phyloP scores from a whole-genome alignment of 2,113 vertebrate species.

The Xenotilapia longispinis region DNA sequence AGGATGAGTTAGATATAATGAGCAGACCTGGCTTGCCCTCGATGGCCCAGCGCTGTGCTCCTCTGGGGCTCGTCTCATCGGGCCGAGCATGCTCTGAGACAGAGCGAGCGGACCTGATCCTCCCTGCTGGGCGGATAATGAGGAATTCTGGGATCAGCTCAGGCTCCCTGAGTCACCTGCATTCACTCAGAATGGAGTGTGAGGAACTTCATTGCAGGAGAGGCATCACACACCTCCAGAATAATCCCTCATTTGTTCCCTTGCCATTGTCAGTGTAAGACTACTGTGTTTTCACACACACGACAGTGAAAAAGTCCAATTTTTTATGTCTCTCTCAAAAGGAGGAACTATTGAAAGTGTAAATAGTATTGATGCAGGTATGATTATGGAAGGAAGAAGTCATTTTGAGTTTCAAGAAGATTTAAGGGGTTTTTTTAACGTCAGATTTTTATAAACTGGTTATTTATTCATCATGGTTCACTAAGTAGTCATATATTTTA shows the following conservation, averaged over 20 bases:
- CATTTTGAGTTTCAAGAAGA: not conserved
- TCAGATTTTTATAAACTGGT: not conserved
- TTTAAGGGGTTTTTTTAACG: not conserved
- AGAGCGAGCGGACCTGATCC: slow-evolving; percentile 64
- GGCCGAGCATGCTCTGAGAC: slow-evolving; percentile 61
- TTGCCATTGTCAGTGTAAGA: slow-evolving; percentile 57
- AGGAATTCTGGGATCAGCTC: slow-evolving; percentile 80
- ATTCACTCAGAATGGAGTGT: slow-evolving; percentile 74
- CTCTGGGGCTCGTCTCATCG: slow-evolving; percentile 62
- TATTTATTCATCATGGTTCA: not conserved
- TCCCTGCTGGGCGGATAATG: slow-evolving; percentile 73
- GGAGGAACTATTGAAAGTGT: slow-evolving; percentile 30
- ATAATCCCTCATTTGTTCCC: slow-evolving; percentile 72
- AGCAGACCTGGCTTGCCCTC: slow-evolving; percentile 73
- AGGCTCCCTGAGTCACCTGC: slow-evolving; percentile 75
- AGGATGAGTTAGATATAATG: slow-evolving; percentile 76
- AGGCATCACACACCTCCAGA: slow-evolving; percentile 63
- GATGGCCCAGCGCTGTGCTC: slow-evolving; percentile 64
- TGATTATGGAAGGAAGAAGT: not conserved
- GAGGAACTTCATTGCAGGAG: slow-evolving; percentile 71
- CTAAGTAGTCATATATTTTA: not conserved
- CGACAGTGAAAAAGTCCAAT: slow-evolving; percentile 58
- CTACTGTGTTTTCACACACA: slow-evolving; percentile 56
- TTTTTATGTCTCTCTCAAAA: slow-evolving; percentile 39
- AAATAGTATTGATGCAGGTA: slow-evolving; percentile 39